Evolutionary conservation across 2,888 invertebrate species (phyloP).

Genomic region (Petrolisthes manimaculis): DNA sequence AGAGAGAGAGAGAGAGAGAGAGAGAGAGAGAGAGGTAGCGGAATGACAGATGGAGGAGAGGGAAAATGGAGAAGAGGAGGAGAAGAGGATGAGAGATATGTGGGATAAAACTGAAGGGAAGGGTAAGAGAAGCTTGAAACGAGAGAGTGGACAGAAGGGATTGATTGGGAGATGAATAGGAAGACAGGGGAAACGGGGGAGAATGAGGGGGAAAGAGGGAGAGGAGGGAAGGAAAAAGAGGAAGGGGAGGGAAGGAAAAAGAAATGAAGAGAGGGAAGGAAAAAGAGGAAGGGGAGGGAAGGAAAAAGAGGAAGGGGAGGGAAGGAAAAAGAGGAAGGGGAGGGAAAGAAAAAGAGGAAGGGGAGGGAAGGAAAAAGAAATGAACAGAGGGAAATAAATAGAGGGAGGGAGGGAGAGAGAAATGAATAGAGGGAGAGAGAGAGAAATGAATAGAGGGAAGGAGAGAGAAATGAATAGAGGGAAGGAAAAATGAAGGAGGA

Average conservation of each 20-base stretch:
- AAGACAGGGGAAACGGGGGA: background rate
- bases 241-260: background rate
- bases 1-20: conserved; percentile 33
- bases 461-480: background rate
- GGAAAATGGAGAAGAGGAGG: background rate
- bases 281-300: background rate
- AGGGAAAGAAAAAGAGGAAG: too few species aligned
- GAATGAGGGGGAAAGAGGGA: background rate
- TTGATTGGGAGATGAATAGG: background rate
- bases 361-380: background rate
- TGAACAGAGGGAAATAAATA: background rate
- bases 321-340: background rate
- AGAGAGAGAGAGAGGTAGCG: background rate
- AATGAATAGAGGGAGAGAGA: background rate
- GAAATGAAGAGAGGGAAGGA: background rate
- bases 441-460: background rate
- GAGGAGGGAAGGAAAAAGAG: background rate
- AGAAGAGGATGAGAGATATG: background rate
- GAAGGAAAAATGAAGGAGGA: background rate
- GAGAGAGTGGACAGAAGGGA: background rate
- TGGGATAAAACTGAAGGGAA: background rate
- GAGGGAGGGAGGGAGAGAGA: conserved; percentile 3
- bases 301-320: background rate
- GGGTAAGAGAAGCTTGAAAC: background rate
- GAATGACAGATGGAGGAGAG: background rate